Evolutionary conservation across 1,140 invertebrate genomes (phyloP), one percentile per base, ranked within the genome.

Genomic region (Drosophila nigromelanica): DNA sequence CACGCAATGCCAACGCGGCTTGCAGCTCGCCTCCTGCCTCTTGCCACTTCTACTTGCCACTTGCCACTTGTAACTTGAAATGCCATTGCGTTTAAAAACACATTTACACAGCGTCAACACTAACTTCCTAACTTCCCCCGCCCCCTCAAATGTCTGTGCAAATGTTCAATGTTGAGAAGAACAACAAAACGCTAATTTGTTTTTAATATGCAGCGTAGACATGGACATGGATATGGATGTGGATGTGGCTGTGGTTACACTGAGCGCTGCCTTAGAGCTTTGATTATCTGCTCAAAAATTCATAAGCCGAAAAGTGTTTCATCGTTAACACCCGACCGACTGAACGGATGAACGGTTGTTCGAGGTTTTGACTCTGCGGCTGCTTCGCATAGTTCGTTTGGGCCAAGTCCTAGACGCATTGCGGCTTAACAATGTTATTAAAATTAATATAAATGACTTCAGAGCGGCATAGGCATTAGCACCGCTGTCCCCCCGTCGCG

Each of bases 381-480:
- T 11, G 10, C 21, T 37, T 55, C 39, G 51, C 35, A 10, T 35
- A n/a, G 51, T 18, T 39, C 51, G 35, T 50, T 55, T 69, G 11
- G 64, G 33, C 48, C 24, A 63, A 73, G 33, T 71, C 43, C 14
- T 62, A 68, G 61, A 42, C 71, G 60, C 39, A 67, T 39, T 76
- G 50, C 40, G 66, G 68, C 69, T 80, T 89, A 89, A 89, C 85
- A 89, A 89, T 89, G 79, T 89, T 89, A 89, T 89, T 89, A 89
- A 89, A 89, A 89, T 89, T 83, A 89, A 75, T 89, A 89, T 89
- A 89, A 89, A 89, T 89, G 85, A 89, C 67, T 77, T 52, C 58
- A 18, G 52, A 37, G 56, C 51, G 50, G 71, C 66, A 51, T 56
- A 59, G 39, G 50, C 60, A 63, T 71, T 63, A 71, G 43, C 51